Conservation (phyloP, 2,888 invertebrate genomes). For the Calliopum simillimum region DNA sequence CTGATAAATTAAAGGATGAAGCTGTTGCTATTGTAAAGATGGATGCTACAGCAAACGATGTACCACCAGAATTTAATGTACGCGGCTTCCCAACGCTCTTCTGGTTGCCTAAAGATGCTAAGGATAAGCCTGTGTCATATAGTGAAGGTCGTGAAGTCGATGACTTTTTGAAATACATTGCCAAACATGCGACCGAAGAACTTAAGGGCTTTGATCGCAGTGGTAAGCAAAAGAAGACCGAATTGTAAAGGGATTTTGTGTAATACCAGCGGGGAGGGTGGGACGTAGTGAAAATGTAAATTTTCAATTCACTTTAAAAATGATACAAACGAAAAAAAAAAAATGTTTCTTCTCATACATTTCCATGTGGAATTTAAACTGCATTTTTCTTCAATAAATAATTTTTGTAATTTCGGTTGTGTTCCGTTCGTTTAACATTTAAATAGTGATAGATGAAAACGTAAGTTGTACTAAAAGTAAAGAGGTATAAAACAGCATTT, state of each 20-base stretch:
- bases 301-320: conserved; percentile 28
- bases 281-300: conserved; percentile 10
- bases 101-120: conserved; percentile 90
- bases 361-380: conserved; percentile 36
- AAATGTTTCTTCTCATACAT: conserved; percentile 40
- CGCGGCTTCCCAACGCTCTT: conserved; percentile 97
- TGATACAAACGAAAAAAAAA: conserved; percentile 9
- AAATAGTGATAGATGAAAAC: too few relatives aligned
- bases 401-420: not conserved
- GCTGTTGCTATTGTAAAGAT: conserved; percentile 94
- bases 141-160: conserved; percentile 94
- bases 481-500: too few relatives aligned
- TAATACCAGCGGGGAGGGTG: not conserved
- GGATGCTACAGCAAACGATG: conserved; percentile 99
- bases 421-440: too few relatives aligned
- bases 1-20: conserved; percentile 87
- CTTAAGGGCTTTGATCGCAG: conserved; percentile 88
- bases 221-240: conserved; percentile 73
- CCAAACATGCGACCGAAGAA: conserved; percentile 89
- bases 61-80: conserved; percentile 89
- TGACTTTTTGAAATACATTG: conserved; percentile 95
- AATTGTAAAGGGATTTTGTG: conserved; percentile 55
- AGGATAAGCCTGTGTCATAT: conserved; percentile 84
- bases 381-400: conserved; percentile 28
- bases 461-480: too few relatives aligned